A percentile compares a stretch with the other conserved stretches of the same genome.
Evolutionary conservation across 2,797 vertebrate genomes (phyloP).

Genomic region (Danionella dracula): DNA sequence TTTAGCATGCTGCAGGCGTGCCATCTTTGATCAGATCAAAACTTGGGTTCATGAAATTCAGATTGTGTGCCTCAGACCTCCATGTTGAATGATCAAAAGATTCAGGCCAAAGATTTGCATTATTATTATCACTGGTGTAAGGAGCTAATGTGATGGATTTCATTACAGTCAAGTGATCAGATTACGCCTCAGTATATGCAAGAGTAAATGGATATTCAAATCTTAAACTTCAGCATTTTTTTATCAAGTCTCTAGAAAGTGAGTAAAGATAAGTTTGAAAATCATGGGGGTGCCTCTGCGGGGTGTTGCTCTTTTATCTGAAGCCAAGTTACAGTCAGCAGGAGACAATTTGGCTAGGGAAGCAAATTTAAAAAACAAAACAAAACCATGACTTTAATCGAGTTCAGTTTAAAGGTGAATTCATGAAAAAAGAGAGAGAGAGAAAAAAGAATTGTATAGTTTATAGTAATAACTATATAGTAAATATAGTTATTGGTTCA

Average conservation of each 20-base stretch:
- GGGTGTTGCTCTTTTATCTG: conserved; percentile 1
- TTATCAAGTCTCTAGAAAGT: conserved; percentile 24
- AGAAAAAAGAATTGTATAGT: no score
- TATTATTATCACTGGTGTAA: conserved; percentile 11
- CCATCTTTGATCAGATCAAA: conserved; percentile 34
- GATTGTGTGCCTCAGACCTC: background rate
- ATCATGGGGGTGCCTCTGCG: background rate
- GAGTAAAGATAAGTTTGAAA: background rate
- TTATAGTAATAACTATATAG: no score
- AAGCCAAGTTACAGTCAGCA: background rate
- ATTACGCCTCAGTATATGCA: background rate
- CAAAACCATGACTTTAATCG: no score
- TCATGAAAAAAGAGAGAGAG: no score
- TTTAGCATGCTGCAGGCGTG: conserved; percentile 10
- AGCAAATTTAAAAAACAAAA: background rate
- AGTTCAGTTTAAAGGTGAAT: background rate
- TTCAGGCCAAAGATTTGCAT: conserved; percentile 16
- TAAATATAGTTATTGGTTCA: no score
- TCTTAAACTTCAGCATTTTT: background rate
- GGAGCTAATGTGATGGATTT: conserved; percentile 2
- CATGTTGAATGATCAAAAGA: conserved; percentile 18
- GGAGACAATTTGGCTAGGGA: background rate
- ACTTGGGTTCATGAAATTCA: conserved; percentile 31
- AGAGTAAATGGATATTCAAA: background rate
- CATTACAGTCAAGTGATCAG: conserved; percentile 20